Evolutionary conservation across 2,888 invertebrate species (phyloP).

Genomic region (Rhagonycha lutea): DNA sequence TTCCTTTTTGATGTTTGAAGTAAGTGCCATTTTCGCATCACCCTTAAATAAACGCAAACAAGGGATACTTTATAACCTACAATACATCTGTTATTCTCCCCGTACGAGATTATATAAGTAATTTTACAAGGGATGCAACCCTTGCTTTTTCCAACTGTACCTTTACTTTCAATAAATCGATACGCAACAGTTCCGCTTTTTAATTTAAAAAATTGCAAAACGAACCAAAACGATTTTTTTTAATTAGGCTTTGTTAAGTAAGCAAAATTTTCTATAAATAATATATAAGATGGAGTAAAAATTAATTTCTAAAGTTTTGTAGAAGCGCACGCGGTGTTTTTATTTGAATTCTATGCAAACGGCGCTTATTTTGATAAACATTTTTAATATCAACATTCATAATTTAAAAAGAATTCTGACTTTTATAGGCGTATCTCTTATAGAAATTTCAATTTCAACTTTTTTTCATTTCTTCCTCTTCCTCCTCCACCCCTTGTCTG

Average conservation of each 20-base stretch:
- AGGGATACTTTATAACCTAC: conserved; percentile 38
- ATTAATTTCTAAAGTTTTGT: conserved; percentile 29
- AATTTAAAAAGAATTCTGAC: conserved; percentile 35
- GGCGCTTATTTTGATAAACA: conserved; percentile 33
- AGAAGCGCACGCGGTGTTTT: conserved; percentile 24
- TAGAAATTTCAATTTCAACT: conserved; percentile 25
- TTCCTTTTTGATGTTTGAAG: conserved; percentile 6
- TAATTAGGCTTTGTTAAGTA: background rate
- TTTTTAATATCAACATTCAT: conserved; percentile 37
- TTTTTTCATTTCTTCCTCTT: conserved; percentile 9
- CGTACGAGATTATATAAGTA: conserved; percentile 46
- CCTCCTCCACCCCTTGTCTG: background rate
- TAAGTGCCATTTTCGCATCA: conserved; percentile 27
- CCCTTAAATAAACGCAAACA: conserved; percentile 26
- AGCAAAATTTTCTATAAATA: background rate
- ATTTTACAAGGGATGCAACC: conserved; percentile 44
- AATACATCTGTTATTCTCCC: conserved; percentile 50
- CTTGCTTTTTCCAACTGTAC: conserved; percentile 31
- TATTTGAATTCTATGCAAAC: conserved; percentile 32
- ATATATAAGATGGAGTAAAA: conserved; percentile 2
- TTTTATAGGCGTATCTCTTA: conserved; percentile 28
- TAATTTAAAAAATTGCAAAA: background rate
- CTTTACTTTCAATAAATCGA: conserved; percentile 17
- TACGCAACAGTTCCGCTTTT: conserved; percentile 5
- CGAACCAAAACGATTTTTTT: background rate